Percentiles rank a stretch among this genome's conserved stretches.
Evolutionary conservation across 2,888 invertebrate species (phyloP).

Genomic region (Tricholauxania praeusta): DNA sequence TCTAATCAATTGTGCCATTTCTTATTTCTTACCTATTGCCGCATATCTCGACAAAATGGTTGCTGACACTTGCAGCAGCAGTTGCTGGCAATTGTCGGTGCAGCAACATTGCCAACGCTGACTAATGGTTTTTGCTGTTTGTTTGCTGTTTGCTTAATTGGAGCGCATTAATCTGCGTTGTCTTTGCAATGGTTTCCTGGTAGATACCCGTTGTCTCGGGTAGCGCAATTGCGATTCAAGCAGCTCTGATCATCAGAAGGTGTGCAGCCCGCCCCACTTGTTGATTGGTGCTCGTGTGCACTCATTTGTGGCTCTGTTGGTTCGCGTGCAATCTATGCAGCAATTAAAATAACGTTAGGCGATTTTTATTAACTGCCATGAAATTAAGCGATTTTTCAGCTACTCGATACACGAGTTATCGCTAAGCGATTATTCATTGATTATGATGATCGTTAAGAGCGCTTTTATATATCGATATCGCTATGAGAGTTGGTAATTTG

Average conservation of each 20-base stretch:
- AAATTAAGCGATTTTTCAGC: constrained; percentile 29
- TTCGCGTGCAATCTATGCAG: constrained; percentile 25
- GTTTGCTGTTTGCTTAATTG: constrained; percentile 35
- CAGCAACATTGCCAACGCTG: neutral
- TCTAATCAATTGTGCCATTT: constrained; percentile 27
- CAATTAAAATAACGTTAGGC: constrained; percentile 36
- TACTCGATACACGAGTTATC: neutral
- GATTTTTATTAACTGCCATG: constrained; percentile 5
- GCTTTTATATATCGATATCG: neutral
- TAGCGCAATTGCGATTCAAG: neutral
- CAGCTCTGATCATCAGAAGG: no score
- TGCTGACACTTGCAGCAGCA: constrained; percentile 23
- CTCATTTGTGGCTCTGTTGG: neutral
- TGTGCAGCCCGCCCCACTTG: no score
- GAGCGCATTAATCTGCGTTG: constrained; percentile 37
- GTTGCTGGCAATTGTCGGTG: neutral
- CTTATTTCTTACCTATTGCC: neutral
- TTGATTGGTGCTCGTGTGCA: no score
- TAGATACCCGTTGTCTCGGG: constrained; percentile 1
- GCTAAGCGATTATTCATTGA: constrained; percentile 19
- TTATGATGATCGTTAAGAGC: neutral
- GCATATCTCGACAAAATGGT: constrained; percentile 33
- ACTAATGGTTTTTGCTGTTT: constrained; percentile 32
- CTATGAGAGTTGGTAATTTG: neutral
- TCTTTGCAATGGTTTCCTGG: constrained; percentile 24